A percentile compares a stretch with the other conserved stretches of the same genome.
Evolutionary conservation across 2,797 vertebrate genomes (phyloP).

Genomic region (Coreius guichenoti): DNA sequence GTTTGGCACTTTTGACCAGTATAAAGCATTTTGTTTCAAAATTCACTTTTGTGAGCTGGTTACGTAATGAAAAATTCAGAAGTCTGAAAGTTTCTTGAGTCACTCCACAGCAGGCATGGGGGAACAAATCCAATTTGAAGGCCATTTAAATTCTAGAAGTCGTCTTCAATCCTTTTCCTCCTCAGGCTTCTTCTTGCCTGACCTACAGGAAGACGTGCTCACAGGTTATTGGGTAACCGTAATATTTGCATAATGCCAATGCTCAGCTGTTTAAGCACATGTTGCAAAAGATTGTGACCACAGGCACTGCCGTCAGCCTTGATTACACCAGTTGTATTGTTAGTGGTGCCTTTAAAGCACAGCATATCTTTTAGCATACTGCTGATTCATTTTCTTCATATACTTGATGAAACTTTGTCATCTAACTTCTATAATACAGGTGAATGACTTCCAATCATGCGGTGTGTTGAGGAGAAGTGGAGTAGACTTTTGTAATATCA

Average conservation of each 20-base stretch:
- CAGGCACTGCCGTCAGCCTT: slow-evolving; percentile 68
- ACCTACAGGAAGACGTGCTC: slow-evolving; percentile 51
- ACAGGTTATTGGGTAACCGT: slow-evolving; percentile 45
- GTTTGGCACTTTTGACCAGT: neutral
- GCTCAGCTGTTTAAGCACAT: slow-evolving; percentile 66
- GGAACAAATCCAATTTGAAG: slow-evolving; percentile 54
- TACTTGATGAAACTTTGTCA: neutral
- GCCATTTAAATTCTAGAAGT: slow-evolving; percentile 60
- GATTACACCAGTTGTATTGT: slow-evolving; percentile 67
- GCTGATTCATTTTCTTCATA: neutral
- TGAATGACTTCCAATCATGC: neutral
- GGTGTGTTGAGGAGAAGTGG: neutral
- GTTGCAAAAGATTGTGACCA: slow-evolving; percentile 68
- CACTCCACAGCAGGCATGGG: slow-evolving; percentile 9
- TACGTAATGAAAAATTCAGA: neutral
- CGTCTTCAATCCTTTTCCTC: slow-evolving; percentile 50
- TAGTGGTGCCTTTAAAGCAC: neutral
- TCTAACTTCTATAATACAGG: neutral
- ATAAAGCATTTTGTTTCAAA: neutral
- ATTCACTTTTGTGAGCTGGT: neutral
- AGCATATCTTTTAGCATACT: neutral
- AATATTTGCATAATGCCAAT: slow-evolving; percentile 59
- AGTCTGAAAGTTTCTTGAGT: neutral
- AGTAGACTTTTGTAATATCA: too few relatives aligned
- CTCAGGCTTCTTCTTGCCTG: slow-evolving; percentile 38